phyloP scores from a whole-genome alignment of 2,797 vertebrate genomes.

The Enteromius thamalakanensis region DNA sequence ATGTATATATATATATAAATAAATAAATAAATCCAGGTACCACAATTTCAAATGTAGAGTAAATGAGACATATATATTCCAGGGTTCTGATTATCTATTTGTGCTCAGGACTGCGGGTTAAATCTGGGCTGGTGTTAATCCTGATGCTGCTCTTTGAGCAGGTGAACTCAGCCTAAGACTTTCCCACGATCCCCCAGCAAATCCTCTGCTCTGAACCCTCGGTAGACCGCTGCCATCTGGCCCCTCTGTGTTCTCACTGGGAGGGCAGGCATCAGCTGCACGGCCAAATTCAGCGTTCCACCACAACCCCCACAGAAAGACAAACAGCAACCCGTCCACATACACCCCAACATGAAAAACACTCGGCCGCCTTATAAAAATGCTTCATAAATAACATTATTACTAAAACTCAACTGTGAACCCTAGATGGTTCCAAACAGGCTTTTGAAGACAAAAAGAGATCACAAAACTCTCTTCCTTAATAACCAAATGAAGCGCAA shows the following conservation, averaged over 20 bases:
- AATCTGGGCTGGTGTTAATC: slow-evolving; percentile 77
- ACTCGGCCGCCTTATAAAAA: neutral
- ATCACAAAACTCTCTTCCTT: neutral
- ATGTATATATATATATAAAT: no score
- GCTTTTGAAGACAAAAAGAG: no score
- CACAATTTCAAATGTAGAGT: neutral
- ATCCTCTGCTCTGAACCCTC: slow-evolving; percentile 78
- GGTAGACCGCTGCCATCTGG: slow-evolving; percentile 81
- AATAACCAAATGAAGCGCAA: neutral
- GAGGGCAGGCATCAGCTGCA: slow-evolving; percentile 80
- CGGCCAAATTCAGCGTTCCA: slow-evolving; percentile 82
- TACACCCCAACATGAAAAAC: neutral
- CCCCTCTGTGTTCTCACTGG: slow-evolving; percentile 78
- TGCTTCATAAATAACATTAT: neutral
- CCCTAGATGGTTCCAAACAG: neutral
- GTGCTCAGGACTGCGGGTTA: slow-evolving; percentile 61
- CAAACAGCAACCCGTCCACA: slow-evolving; percentile 55
- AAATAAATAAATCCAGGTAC: neutral
- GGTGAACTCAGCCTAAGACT: slow-evolving; percentile 82
- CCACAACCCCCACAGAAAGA: slow-evolving; percentile 71
- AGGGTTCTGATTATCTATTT: slow-evolving; percentile 29
- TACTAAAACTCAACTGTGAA: neutral
- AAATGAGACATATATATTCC: slow-evolving; percentile 11
- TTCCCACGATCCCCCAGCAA: slow-evolving; percentile 84
- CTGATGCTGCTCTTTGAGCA: slow-evolving; percentile 76